Evolutionary conservation across 2,888 invertebrate genomes (phyloP), one percentile per base, ranked within the genome.

Genomic region (Cremastobaeus sp.): DNA sequence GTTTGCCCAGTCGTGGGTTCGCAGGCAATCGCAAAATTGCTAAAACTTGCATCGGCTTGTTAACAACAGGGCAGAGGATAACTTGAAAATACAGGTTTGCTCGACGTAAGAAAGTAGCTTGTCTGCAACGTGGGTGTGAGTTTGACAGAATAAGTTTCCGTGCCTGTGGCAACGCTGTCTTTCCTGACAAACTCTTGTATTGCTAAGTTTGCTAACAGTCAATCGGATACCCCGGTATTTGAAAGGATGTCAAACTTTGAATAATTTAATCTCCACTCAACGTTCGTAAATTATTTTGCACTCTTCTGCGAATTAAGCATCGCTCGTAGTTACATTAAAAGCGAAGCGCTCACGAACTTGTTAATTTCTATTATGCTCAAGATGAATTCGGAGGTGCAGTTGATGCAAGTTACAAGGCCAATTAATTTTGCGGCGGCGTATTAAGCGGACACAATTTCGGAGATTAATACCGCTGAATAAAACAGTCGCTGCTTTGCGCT

Each of bases 111-210:
- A 72, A 54, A 65, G 45, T 72, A 60, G 30, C 43, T 52, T 34
- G 4, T 52, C 9, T 37, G 37, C 34, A 8, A 35, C 30, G 3
- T 28, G 14, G 18, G 55, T 35, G 54, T 54, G 62, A 68, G 68
- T 59, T 64, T 68, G 68, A 47, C 73, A 55, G 55, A 62, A 62
- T 60, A 73, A 73, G 62, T 73, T 73, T 73, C 57, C 62, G 20
- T 39, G 62, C 73, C 68, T 32, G 41, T 18, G 68, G 73, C 73
- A 39, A 43, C 54, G 43, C 62, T 52, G 57, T 35, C 62, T 62
- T 62, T 55, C 35, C 39, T 25, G 12, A n/a, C 28, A 60, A 41
- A 52, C 62, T 62, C 57, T 64, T 68, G 68, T 57, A 68, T 57
- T 62, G 14, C 57, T 28, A 57, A 62, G 72, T 66, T 72, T 66